phyloP scores from a whole-genome alignment of 2,113 vertebrate species.

The Sardina pilchardus region DNA sequence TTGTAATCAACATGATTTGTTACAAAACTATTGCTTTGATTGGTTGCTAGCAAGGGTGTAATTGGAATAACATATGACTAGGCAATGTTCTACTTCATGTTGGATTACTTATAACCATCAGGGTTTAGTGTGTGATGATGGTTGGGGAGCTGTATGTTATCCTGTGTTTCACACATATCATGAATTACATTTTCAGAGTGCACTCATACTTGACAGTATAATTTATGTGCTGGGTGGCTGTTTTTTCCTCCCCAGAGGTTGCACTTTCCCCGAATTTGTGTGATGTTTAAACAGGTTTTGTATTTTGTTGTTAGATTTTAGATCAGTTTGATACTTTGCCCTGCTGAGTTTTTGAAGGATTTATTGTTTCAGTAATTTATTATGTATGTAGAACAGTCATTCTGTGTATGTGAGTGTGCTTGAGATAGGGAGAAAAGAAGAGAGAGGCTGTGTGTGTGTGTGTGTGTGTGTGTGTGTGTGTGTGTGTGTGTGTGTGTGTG shows the following conservation, averaged over 20 bases:
- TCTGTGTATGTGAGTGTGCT: neutral
- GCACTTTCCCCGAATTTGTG: neutral
- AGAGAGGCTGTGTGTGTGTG: neutral
- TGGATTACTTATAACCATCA: neutral
- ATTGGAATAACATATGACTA: neutral
- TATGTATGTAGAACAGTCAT: neutral
- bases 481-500: neutral
- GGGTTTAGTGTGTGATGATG: neutral
- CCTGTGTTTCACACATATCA: neutral
- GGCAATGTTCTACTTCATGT: neutral
- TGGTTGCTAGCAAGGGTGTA: neutral
- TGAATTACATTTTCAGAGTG: neutral
- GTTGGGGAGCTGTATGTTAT: neutral
- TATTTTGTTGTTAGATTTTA: neutral
- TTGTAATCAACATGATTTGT: neutral
- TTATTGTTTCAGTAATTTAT: neutral
- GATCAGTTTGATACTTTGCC: neutral
- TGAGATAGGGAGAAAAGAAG: neutral
- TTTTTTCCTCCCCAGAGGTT: neutral
- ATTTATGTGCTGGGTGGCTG: neutral
- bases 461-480: conserved; percentile 29
- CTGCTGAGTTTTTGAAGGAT: neutral
- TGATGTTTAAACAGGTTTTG: neutral
- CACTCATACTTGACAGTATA: neutral
- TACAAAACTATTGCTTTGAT: neutral